phyloP scores from a whole-genome alignment of 1,140 invertebrate genomes.

The Caenorhabditis inopinata region DNA sequence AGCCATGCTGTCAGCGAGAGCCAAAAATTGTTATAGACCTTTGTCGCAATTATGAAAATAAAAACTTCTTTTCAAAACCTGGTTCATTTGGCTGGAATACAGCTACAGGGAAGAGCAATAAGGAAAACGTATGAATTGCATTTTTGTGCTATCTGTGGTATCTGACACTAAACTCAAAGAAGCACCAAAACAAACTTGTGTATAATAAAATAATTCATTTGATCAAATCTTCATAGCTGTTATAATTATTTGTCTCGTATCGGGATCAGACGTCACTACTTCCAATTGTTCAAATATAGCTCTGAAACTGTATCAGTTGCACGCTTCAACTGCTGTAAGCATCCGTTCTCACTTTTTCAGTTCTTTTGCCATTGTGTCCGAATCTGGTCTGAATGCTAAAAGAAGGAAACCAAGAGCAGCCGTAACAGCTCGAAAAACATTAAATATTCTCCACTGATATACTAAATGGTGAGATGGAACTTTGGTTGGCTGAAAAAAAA shows the following conservation, averaged over 20 bases:
- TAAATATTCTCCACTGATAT: background rate
- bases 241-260: background rate
- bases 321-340: background rate
- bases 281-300: background rate
- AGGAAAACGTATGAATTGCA: too few relatives aligned
- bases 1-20: too few relatives aligned
- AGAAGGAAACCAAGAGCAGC: background rate
- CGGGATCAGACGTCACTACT: background rate
- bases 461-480: background rate
- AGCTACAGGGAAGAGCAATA: too few relatives aligned
- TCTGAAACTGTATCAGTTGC: background rate
- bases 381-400: constrained; percentile 18
- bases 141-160: too few relatives aligned
- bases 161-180: too few relatives aligned
- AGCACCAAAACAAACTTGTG: too few relatives aligned
- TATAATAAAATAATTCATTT: constrained; percentile 64
- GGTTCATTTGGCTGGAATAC: too few relatives aligned
- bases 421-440: background rate
- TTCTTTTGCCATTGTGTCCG: constrained; percentile 11
- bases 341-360: background rate
- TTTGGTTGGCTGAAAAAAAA: background rate
- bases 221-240: background rate
- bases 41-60: too few relatives aligned
- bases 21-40: too few relatives aligned
- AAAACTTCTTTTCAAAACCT: too few relatives aligned